Percentiles rank a stretch among this genome's conserved stretches.
phyloP scores from a whole-genome alignment of 2,888 invertebrate genomes.

The Apamea anceps region DNA sequence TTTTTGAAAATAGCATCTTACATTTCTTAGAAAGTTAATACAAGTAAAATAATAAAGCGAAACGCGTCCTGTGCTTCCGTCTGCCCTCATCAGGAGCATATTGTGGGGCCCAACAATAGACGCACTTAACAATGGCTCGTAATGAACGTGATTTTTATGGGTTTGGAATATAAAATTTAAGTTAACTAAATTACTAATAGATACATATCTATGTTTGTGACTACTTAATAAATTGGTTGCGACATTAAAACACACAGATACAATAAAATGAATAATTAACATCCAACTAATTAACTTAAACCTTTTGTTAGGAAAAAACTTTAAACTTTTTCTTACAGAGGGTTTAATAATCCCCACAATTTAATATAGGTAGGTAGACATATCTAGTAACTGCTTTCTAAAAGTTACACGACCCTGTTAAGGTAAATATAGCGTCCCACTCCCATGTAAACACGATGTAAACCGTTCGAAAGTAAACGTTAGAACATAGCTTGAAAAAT shows the following conservation, averaged over 20 bases:
- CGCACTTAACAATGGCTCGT: slow-evolving; percentile 73
- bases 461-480: slow-evolving; percentile 63
- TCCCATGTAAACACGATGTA: slow-evolving; percentile 60
- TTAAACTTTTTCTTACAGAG: not conserved
- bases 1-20: slow-evolving; percentile 39
- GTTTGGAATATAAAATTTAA: slow-evolving; percentile 60
- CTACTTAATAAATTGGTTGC: not conserved
- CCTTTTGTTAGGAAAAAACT: not conserved
- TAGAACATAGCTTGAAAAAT: slow-evolving; percentile 48
- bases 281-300: not conserved
- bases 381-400: slow-evolving; percentile 72
- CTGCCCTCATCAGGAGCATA: slow-evolving; percentile 71
- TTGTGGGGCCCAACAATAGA: slow-evolving; percentile 75
- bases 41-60: slow-evolving; percentile 52
- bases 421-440: slow-evolving; percentile 72
- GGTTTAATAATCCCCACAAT: not conserved
- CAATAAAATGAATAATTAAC: not conserved
- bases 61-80: slow-evolving; percentile 57
- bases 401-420: slow-evolving; percentile 77
- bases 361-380: slow-evolving; percentile 49
- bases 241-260: not conserved
- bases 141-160: slow-evolving; percentile 70
- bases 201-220: slow-evolving; percentile 10
- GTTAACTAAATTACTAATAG: slow-evolving; percentile 44
- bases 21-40: slow-evolving; percentile 48